Conservation (phyloP, 2,888 invertebrate genomes). For the Himalopsyche anomala region DNA sequence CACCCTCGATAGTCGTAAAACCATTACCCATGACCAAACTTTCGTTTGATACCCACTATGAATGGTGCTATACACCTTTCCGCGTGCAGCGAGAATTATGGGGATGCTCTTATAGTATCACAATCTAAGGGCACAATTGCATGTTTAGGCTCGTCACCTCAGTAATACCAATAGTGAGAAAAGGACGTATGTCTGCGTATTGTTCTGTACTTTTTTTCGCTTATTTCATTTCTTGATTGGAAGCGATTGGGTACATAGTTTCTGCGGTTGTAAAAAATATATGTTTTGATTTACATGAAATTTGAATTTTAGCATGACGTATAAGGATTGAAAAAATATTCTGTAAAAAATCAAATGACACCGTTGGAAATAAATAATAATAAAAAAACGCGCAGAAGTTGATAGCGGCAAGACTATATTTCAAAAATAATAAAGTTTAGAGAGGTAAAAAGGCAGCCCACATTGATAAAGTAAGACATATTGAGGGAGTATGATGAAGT, state of each 20-base stretch:
- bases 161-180: slow-evolving; percentile 41
- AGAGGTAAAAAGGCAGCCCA: too few relatives aligned
- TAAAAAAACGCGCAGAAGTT: too few relatives aligned
- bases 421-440: too few relatives aligned
- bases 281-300: too few relatives aligned
- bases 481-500: too few relatives aligned
- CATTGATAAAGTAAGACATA: too few relatives aligned
- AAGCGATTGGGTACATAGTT: slow-evolving; percentile 21
- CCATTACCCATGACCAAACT: slow-evolving; percentile 92
- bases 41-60: slow-evolving; percentile 76
- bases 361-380: too few relatives aligned
- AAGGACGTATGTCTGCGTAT: slow-evolving; percentile 42
- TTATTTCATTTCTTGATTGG: slow-evolving; percentile 59
- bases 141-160: slow-evolving; percentile 57
- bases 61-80: slow-evolving; percentile 67
- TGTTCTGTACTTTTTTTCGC: slow-evolving; percentile 41
- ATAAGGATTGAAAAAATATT: too few relatives aligned
- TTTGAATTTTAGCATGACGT: too few relatives aligned
- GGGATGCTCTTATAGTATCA: slow-evolving; percentile 47
- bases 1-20: slow-evolving; percentile 90
- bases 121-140: slow-evolving; percentile 58
- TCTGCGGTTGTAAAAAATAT: background rate
- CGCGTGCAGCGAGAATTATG: slow-evolving; percentile 65
- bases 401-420: too few relatives aligned
- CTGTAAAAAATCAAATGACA: too few relatives aligned